Evolutionary conservation across 2,888 invertebrate genomes (phyloP).

Genomic region (Caenorhabditis auriculariae): DNA sequence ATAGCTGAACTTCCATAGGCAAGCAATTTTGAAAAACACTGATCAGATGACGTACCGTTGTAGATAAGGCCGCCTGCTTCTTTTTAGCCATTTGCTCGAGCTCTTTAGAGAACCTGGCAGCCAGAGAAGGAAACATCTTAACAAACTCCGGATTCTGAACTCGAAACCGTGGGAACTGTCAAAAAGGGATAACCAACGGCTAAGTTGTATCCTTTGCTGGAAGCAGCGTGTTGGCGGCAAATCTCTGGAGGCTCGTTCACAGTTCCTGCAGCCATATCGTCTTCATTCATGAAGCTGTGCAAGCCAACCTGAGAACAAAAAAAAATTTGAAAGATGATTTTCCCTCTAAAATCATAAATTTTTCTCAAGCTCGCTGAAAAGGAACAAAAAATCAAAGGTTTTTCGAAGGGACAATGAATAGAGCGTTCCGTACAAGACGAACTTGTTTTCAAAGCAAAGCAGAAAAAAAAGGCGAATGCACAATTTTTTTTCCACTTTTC

Average conservation of each 20-base stretch:
- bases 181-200: constrained; percentile 61
- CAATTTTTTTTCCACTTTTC: too few species aligned
- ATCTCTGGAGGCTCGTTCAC: constrained; percentile 66
- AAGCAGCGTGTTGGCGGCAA: constrained; percentile 66
- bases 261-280: constrained; percentile 87
- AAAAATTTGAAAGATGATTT: not conserved
- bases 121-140: constrained; percentile 2
- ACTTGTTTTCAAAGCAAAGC: too few species aligned
- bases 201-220: constrained; percentile 82
- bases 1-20: too few species aligned
- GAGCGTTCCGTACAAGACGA: not conserved
- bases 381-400: constrained; percentile 3
- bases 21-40: too few species aligned
- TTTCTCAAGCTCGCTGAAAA: not conserved
- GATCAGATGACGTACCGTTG: too few species aligned
- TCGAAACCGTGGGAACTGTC: not conserved
- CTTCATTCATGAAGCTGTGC: constrained; percentile 76
- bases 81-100: constrained; percentile 21
- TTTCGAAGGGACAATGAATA: not conserved
- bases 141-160: constrained; percentile 16
- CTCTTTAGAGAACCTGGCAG: constrained; percentile 12
- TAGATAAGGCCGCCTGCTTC: too few species aligned
- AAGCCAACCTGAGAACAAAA: constrained; percentile 38
- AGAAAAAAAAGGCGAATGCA: too few species aligned
- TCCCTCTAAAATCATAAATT: not conserved